These are phyloP conservation scores for Bursaphelenchus okinawaensis DNA, from an alignment of 2,888 invertebrate species.

Conservation along the genomic window DNA sequence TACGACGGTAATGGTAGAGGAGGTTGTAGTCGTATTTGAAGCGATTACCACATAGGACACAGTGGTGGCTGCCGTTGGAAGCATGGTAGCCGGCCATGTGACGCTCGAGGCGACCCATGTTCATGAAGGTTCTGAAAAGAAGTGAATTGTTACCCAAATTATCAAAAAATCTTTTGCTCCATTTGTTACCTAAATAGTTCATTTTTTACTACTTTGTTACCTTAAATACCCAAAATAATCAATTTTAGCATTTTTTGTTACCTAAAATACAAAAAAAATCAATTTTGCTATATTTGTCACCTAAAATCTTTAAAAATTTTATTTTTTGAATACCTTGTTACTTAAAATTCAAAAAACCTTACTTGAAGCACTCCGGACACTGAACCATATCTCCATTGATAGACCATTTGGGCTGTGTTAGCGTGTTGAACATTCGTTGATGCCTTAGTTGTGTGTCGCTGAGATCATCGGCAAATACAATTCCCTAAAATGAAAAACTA, in stretches of 20 bases:
- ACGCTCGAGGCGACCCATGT: conserved; percentile 41
- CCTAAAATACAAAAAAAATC: conserved; percentile 9
- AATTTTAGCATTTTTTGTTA: neutral
- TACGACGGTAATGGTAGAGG: conserved; percentile 48
- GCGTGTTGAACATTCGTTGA: neutral
- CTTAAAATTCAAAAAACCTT: conserved; percentile 3
- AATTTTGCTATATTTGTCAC: too few relatives aligned
- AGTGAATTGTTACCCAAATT: neutral
- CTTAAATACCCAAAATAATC: neutral
- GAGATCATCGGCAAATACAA: conserved; percentile 44
- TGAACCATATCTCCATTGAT: conserved; percentile 30
- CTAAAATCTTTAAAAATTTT: too few relatives aligned
- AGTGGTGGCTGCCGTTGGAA: conserved; percentile 43
- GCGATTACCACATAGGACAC: conserved; percentile 48
- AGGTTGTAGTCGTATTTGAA: conserved; percentile 55
- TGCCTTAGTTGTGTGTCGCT: conserved; percentile 21
- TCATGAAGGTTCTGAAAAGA: conserved; percentile 41
- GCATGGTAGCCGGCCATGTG: conserved; percentile 48
- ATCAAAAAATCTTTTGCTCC: neutral
- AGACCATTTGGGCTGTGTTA: conserved; percentile 16
- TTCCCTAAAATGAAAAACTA: conserved; percentile 14
- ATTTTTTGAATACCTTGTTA: too few relatives aligned
- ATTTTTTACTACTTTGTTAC: neutral
- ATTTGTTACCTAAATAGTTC: too few relatives aligned
- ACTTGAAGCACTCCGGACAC: conserved; percentile 44